Evolutionary conservation across 2,888 invertebrate genomes (phyloP), one percentile per base, ranked within the genome.

Genomic region (Hypomecis punctinalis): DNA sequence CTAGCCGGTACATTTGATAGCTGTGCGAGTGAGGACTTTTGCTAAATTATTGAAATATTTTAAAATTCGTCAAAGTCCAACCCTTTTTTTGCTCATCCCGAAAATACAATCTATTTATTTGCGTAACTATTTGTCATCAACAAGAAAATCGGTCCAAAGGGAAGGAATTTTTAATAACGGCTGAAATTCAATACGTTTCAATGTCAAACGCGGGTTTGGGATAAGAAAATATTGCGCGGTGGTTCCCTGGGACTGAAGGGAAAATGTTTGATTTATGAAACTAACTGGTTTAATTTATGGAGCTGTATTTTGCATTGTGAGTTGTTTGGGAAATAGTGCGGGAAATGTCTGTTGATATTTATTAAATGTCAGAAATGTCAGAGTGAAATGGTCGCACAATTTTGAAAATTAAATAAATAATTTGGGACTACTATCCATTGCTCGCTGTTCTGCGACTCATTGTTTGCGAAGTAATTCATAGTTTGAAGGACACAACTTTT

Each of bases 101-200:
- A 40, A 52, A 52, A 52, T 33, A 40, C 40, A 33, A 52, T 54
- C 11, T 36, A 54, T 54, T 43, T 54, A 36, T 43, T 36, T 36
- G 11, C 43, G 0, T 35, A 43, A 33, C 54, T 54, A 55, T 45
- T 55, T 46, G 36, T 46, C 46, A 37, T 37, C 45, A 23, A 43
- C 8, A 39, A 51, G 8, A 55, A 36, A 45, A 55, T 55, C 13
- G 55, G 9, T n/a, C 36, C 36, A 35, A 55, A 46, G 11, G 56
- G 39, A 39, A 47, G 80, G 86, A 86, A 86, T 87, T 86, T 88
- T 86, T 86, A 88, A 87, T 86, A 86, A 83, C 78, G 76, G 68
- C 68, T 73, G 77, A 81, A 80, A 80, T 79, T 78, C 79, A 77
- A 81, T 83, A 83, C 74, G 47, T 56, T 56, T 56, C 47, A 56